Conservation (phyloP, 2,888 invertebrate genomes). For the Hofmannophila pseudospretella region DNA sequence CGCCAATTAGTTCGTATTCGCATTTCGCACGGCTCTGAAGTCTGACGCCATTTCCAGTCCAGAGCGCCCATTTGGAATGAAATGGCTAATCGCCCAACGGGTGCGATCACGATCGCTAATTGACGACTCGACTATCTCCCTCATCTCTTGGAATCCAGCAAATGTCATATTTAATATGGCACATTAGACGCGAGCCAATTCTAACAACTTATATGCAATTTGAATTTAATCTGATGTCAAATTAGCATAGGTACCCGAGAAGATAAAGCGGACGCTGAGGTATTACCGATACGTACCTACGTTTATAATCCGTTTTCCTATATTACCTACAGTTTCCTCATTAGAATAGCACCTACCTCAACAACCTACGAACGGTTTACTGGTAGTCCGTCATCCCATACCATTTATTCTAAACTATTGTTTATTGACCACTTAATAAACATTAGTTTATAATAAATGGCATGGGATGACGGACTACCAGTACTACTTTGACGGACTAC, state of each 20-base stretch:
- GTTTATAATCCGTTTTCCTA: no score
- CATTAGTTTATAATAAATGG: no score
- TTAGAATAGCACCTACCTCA: no score
- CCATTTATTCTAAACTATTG: no score
- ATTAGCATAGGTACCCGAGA: neutral
- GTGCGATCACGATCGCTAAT: slow-evolving; percentile 29
- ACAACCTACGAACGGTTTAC: no score
- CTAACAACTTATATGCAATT: slow-evolving; percentile 13
- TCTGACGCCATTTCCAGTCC: slow-evolving; percentile 20
- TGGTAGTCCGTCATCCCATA: no score
- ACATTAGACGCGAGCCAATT: slow-evolving; percentile 16
- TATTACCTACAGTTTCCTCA: no score
- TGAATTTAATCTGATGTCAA: neutral
- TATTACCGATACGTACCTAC: no score
- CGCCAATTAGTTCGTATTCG: slow-evolving; percentile 37
- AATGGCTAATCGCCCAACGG: slow-evolving; percentile 29
- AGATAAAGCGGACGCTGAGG: no score
- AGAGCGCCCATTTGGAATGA: slow-evolving; percentile 25
- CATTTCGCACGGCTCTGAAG: slow-evolving; percentile 19
- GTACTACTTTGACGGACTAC: no score
- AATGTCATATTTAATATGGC: slow-evolving; percentile 13
- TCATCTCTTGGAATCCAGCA: slow-evolving; percentile 13
- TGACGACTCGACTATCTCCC: slow-evolving; percentile 23
- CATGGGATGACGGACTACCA: no score
- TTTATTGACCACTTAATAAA: no score